A percentile compares a stretch with the other conserved stretches of the same genome.
phyloP scores from a whole-genome alignment of 2,113 vertebrate genomes.

The Oxyruncus cristatus region DNA sequence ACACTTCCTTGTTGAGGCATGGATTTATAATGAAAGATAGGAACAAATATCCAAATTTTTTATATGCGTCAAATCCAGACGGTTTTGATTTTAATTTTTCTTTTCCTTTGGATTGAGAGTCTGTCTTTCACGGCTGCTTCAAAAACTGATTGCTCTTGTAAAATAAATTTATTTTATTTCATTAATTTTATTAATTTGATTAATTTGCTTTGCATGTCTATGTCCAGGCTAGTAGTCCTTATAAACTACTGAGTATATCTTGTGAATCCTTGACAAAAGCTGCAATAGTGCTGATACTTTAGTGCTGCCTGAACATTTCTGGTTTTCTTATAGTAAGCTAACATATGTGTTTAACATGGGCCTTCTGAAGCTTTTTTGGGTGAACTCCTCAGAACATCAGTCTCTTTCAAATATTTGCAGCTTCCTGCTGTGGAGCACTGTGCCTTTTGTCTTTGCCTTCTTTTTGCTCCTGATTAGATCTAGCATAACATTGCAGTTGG shows the following conservation, averaged over 20 bases:
- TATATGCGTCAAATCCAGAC: not conserved
- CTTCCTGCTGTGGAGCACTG: not conserved
- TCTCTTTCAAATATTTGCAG: not conserved
- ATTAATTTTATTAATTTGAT: not conserved
- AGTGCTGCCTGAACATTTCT: not conserved
- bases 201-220: not conserved
- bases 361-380: not conserved
- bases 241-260: not conserved
- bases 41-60: not conserved
- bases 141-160: not conserved
- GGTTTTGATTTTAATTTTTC: not conserved
- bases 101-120: not conserved
- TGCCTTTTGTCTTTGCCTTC: not conserved
- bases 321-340: not conserved
- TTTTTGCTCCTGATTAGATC: not conserved
- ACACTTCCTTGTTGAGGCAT: not conserved
- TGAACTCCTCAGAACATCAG: not conserved
- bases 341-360: fast-evolving
- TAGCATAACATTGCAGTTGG: not conserved
- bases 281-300: not conserved
- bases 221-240: not conserved
- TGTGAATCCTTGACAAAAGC: not conserved
- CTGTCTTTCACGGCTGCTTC: not conserved
- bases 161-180: not conserved
- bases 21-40: not conserved